A percentile compares a stretch with the other conserved stretches of the same genome.
Evolutionary conservation across 2,113 vertebrate species (phyloP).

Genomic region (Mystacornis crossleyi): DNA sequence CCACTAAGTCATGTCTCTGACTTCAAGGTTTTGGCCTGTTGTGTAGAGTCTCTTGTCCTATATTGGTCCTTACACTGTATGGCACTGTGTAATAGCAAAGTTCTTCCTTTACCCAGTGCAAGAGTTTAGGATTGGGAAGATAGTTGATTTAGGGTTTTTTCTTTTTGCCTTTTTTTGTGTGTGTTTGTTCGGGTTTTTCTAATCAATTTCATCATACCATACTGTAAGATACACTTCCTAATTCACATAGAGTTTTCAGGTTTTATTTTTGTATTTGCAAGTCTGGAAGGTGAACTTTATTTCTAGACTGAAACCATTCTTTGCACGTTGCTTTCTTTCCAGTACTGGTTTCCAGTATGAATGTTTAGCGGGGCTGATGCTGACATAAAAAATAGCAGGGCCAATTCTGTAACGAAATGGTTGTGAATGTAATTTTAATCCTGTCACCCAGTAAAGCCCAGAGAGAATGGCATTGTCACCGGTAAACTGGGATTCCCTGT

Average conservation of each 20-base stretch:
- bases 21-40: background rate
- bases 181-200: background rate
- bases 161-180: background rate
- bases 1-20: background rate
- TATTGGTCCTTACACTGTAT: accelerated
- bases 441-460: background rate
- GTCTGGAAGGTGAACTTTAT: background rate
- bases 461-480: background rate
- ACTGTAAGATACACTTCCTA: background rate
- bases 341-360: accelerated
- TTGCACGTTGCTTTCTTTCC: background rate
- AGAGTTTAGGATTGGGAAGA: background rate
- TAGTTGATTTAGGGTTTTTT: background rate
- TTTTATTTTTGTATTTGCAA: background rate
- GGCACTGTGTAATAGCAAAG: background rate
- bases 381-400: background rate
- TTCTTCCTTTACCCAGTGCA: background rate
- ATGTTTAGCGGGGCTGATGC: background rate
- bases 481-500: background rate
- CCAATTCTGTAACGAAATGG: background rate
- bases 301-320: background rate
- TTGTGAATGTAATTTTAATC: background rate
- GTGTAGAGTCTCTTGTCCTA: background rate
- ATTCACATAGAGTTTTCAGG: background rate
- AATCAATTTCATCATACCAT: background rate